These are phyloP conservation scores for Merodon equestris DNA, from an alignment of 2,888 invertebrate species.

Conservation along the genomic window DNA sequence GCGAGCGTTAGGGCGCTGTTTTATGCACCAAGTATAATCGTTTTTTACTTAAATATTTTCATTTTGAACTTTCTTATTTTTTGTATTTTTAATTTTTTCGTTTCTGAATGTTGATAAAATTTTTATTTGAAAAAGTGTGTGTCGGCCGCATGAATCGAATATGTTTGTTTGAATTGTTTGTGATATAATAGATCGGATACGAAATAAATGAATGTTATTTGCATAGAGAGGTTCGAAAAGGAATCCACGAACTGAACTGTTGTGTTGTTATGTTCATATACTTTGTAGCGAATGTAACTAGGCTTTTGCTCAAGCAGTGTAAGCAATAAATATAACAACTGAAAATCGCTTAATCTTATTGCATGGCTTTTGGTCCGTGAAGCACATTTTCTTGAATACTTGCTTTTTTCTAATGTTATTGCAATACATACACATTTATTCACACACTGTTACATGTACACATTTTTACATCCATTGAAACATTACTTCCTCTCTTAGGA, in stretches of 20 bases:
- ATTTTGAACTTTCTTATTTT: slow-evolving; percentile 27
- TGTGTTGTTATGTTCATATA: no score
- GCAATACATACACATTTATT: no score
- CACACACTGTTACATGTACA: no score
- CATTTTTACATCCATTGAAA: no score
- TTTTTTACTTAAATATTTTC: slow-evolving; percentile 47
- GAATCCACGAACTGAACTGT: no score
- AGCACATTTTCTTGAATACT: no score
- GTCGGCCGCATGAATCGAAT: slow-evolving; percentile 42
- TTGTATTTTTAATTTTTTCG: slow-evolving; percentile 5
- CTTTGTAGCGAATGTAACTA: no score
- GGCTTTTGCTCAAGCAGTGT: no score
- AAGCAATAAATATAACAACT: background rate
- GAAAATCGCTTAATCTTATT: background rate
- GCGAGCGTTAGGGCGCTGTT: slow-evolving; percentile 74
- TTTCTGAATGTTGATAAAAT: slow-evolving; percentile 23
- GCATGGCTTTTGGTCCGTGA: no score
- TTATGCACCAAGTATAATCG: slow-evolving; percentile 72
- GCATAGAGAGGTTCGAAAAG: background rate
- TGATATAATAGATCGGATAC: no score
- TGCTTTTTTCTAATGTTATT: no score
- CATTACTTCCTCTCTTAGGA: no score
- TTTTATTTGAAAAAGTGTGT: slow-evolving; percentile 17
- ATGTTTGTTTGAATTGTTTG: slow-evolving; percentile 16
- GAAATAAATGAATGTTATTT: background rate